Evolutionary conservation across 2,888 invertebrate genomes (phyloP).

Genomic region (Eudemis profundana): DNA sequence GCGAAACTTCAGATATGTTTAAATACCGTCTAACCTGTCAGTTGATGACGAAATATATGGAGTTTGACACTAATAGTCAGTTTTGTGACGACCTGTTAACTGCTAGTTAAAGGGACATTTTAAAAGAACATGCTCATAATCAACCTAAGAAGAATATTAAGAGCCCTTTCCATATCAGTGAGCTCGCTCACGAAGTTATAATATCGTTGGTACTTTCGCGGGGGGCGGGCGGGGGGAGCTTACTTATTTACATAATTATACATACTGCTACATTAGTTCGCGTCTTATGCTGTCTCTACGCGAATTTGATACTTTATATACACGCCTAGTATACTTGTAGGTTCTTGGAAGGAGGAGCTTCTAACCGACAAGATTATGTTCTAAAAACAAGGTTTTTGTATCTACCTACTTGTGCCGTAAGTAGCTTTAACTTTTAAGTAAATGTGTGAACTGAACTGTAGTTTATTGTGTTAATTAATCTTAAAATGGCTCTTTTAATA

Average conservation of each 20-base stretch:
- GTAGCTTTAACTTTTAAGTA: no score
- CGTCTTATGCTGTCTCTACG: constrained; percentile 53
- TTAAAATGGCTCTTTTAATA: no score
- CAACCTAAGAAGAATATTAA: constrained; percentile 19
- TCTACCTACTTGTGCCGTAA: no score
- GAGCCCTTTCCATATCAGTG: constrained; percentile 56
- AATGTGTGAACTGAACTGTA: no score
- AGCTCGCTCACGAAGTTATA: constrained; percentile 71
- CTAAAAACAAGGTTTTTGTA: no score
- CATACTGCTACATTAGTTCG: constrained; percentile 58
- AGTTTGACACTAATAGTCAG: no score
- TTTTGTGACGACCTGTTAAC: no score
- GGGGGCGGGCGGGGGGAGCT: constrained; percentile 55
- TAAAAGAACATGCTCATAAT: neutral
- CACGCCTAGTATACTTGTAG: constrained; percentile 9
- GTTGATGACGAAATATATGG: no score
- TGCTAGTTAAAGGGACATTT: no score
- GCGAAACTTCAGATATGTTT: no score
- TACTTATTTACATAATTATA: constrained; percentile 82
- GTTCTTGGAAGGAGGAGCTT: constrained; percentile 4
- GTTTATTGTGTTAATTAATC: no score
- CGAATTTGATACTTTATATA: constrained; percentile 41
- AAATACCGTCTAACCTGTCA: no score
- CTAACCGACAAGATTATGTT: neutral
- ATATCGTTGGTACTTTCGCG: constrained; percentile 80